Base-by-base conservation (phyloP, 2,888 invertebrate genomes). In the Fragum whitleyi region DNA sequence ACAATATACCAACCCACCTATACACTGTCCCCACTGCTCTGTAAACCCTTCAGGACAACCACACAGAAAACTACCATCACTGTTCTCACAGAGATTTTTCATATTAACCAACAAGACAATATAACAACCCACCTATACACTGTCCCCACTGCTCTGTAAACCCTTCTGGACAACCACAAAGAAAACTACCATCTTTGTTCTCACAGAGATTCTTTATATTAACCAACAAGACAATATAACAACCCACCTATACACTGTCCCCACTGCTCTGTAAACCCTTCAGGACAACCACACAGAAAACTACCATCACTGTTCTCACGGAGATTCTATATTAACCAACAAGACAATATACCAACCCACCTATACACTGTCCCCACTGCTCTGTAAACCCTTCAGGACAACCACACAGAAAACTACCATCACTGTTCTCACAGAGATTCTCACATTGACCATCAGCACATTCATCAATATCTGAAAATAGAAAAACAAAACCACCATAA, bases 51-150 rank as follows among this genome's bases (percentile, higher is more conserved):
- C 94, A 82, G 96, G 95, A 90, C 97, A 97, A 69, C 96, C 95
- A 92, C 97, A 97, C 93, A 96, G 96, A 93, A 96, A 97, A 55
- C 96, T 96, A 11, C 97, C 94, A 28, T 96, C 95, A 1, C 96
- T 95, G 93, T 97, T 97, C 89, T 96, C 95, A 91, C 97, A 97
- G 5, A 97, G 97, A 88, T 96, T 96, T 78, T 95, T 95, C 95
- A 91, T 97, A 97, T 94, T 97, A 97, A 94, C 97, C 96, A 83
- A 97, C 95, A 93, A 39, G n/a, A n/a, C n/a, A n/a, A n/a, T n/a
- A n/a, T n/a, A 39, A 9, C 6, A 39, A 39, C 39, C 6, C 6
- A 92, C 93, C 92, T 29, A 90, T 65, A 86, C 93, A 94, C 73
- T 96, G 96, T 67, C 96, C 94, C 2, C 95, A 95, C 0, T 96